Evolutionary conservation across 53 echinoderm and acorn worm genomes (phyloP), one percentile per base, ranked within the genome.

Genomic region (Henricia sp.): DNA sequence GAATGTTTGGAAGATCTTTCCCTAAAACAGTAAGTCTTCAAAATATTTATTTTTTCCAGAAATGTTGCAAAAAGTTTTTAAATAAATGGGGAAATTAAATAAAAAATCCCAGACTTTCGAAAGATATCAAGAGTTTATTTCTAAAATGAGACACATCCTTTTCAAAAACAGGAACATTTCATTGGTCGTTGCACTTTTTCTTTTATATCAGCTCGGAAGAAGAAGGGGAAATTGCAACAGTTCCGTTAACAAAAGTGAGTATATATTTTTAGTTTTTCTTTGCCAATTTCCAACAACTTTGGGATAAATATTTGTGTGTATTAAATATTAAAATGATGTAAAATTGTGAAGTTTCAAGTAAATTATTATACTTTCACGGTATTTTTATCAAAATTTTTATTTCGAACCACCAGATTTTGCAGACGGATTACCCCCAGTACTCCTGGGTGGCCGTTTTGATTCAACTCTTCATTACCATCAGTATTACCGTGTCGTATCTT

Each of bases 151-250:
- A n/a, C n/a, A n/a, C n/a, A n/a, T n/a, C n/a, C n/a, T n/a, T n/a
- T n/a, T n/a, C n/a, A n/a, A n/a, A n/a, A n/a, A n/a, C n/a, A n/a
- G n/a, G n/a, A n/a, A n/a, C n/a, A n/a, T n/a, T n/a, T n/a, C n/a
- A n/a, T n/a, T n/a, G n/a, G n/a, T n/a, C n/a, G n/a, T n/a, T n/a
- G n/a, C n/a, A n/a, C n/a, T n/a, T n/a, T n/a, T 60, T 33, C 38
- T 88, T 63, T 66, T 41, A 29, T 58, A 59, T 24, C 84, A 99
- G 99, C 52, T 94, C 99, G 46, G 94, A 92, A 32, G 52, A 84
- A 41, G 82, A 92, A 77, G 99, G 99, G 55, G 99, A 99, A 86
- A 99, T 99, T 86, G 82, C 99, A 48, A 99, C 99, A 12, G 90
- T 99, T 64, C 99, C 99, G 38, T 77, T 99, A 19, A 99, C 92